A percentile compares a stretch with the other conserved stretches of the same genome.
These are phyloP conservation scores for Nephrotoma flavescens DNA, from an alignment of 2,888 invertebrate genomes.

Conservation along the genomic window DNA sequence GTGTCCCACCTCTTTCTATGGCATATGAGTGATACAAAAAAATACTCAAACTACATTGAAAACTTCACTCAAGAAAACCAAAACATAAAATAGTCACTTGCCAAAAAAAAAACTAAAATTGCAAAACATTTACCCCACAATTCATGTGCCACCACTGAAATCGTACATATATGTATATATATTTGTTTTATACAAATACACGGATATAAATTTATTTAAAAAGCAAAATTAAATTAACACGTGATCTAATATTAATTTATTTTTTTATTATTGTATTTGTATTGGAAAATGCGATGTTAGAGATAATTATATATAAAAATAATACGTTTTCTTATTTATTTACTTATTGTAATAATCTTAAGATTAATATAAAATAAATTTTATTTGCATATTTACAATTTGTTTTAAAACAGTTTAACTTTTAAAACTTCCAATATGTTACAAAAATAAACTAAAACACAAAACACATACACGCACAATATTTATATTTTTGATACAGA, in stretches of 20 bases:
- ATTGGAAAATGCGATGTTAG: conserved; percentile 1
- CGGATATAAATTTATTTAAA: not conserved
- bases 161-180: not conserved
- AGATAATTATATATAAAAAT: not conserved
- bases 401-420: not conserved
- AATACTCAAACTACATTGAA: not conserved
- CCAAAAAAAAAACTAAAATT: not conserved
- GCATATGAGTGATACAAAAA: not conserved
- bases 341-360: not conserved
- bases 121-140: not conserved
- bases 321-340: not conserved
- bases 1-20: not conserved
- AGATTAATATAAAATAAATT: not conserved
- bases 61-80: not conserved
- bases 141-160: not conserved
- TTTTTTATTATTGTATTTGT: not conserved
- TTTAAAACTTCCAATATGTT: not conserved
- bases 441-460: not conserved
- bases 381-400: not conserved
- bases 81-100: not conserved
- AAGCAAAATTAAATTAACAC: conserved; percentile 3
- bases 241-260: conserved; percentile 3
- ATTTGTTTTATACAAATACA: not conserved
- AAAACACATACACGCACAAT: not conserved
- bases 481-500: not conserved